Base-by-base conservation (phyloP, 2,888 invertebrate genomes). In the Cryptus armator region DNA sequence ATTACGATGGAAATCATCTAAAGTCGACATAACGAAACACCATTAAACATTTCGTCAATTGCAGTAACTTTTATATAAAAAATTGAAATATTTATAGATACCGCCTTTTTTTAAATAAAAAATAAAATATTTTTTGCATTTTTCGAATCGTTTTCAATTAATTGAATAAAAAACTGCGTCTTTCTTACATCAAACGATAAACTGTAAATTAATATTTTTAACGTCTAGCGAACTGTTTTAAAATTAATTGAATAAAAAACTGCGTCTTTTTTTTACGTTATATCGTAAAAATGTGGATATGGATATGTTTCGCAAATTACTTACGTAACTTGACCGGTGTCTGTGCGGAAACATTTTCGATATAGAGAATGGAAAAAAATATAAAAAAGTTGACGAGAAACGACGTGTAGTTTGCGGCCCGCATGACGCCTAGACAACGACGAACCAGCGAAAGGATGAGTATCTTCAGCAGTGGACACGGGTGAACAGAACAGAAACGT, bases 301-400 rank as follows among this genome's bases (percentile, higher is more conserved):
- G n/a, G 59, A 16, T 19, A 44, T n/a, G n/a, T 43, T 24, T 16
- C 7, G 12, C 29, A 6, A 64, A 64, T 5, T 10, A 86, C 83
- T 84, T 83, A 86, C 86, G 51, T n/a, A 87, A 46, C 74, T 83
- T 87, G 2, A 86, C 76, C 32, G 75, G 44, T 29, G 78, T 76
- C 71, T 85, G 87, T 9, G 80, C 77, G 43, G 14, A n/a, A 1
- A 79, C 84, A 62, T 48, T n/a, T 48, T 14, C 24, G 32, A 68
- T 12, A 24, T 67, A 10, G 5, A 10, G 14, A 14, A 81, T 37
- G 29, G 74, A 24, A 12, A 80, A 44, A 2, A 76, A 37, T 12
- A 37, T 43, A 75, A 70, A 74, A 16, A 48, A 59, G 12, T 16
- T 46, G 14, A 16, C 14, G 10, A 72, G 19, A 48, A 75, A 43